These are phyloP conservation scores for Leuciscus idus DNA, from an alignment of 2,113 vertebrate species.

Conservation along the genomic window DNA sequence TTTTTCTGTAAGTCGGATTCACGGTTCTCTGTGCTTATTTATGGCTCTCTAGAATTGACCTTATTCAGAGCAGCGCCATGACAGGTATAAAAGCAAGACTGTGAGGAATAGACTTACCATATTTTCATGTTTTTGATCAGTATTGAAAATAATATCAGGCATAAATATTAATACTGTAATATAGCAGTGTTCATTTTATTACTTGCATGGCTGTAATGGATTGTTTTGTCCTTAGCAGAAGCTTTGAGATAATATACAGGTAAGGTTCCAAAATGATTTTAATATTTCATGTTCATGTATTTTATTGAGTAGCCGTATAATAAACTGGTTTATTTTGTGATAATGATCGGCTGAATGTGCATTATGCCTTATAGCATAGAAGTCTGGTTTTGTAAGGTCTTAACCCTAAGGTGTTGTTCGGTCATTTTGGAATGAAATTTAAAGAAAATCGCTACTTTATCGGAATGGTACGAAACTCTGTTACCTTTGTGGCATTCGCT, in stretches of 20 bases:
- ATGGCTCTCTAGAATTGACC: too few species aligned
- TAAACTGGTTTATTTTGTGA: neutral
- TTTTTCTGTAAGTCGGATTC: conserved; percentile 55
- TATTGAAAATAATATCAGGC: neutral
- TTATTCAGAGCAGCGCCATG: too few species aligned
- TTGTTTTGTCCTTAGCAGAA: neutral
- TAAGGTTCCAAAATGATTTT: neutral
- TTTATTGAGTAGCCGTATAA: neutral
- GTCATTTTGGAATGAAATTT: too few species aligned
- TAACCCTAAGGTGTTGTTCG: neutral
- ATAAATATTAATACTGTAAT: neutral
- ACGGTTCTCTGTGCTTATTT: neutral
- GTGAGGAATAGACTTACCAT: too few species aligned
- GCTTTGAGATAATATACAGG: neutral
- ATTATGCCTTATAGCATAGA: neutral
- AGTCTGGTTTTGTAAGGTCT: neutral
- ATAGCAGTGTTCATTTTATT: too few species aligned
- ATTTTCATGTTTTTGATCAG: neutral
- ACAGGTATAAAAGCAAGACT: too few species aligned
- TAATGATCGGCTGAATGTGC: neutral
- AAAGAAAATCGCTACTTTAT: too few species aligned
- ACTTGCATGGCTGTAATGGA: too few species aligned
- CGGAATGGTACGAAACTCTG: too few species aligned
- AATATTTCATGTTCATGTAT: neutral
- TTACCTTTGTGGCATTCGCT: too few species aligned